phyloP scores from a whole-genome alignment of 1,140 invertebrate genomes.

The Meteorus sp. region DNA sequence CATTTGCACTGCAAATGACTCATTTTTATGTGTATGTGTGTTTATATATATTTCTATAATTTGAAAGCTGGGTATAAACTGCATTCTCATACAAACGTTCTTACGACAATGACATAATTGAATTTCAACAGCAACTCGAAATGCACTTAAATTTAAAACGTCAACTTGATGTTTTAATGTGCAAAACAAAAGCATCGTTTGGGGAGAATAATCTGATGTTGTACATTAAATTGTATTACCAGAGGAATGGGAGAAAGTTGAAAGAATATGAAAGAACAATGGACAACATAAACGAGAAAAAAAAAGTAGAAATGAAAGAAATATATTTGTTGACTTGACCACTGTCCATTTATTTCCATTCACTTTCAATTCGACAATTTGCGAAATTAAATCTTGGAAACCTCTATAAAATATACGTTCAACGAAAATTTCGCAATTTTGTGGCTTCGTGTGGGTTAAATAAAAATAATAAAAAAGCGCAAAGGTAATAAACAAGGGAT shows the following conservation, averaged over 20 bases:
- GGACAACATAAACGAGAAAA: conserved; percentile 2
- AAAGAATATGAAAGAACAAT: conserved; percentile 2
- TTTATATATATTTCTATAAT: no score
- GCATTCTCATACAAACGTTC: no score
- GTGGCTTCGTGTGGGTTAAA: conserved; percentile 21
- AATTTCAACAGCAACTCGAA: not conserved
- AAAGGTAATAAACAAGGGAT: no score
- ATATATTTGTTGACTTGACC: no score
- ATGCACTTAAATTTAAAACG: not conserved
- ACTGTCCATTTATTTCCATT: no score
- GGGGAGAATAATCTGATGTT: conserved; percentile 24
- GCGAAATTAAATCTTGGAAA: conserved; percentile 25
- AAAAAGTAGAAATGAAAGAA: not conserved
- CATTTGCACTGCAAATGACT: no score
- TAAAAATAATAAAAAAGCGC: conserved; percentile 3
- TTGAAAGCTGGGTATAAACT: not conserved
- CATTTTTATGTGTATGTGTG: no score
- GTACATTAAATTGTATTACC: conserved; percentile 3
- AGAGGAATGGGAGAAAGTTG: conserved; percentile 11
- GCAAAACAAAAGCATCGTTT: conserved; percentile 10
- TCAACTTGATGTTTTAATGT: conserved; percentile 10
- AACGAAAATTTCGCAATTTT: conserved; percentile 14
- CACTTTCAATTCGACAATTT: no score
- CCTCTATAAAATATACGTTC: conserved; percentile 22
- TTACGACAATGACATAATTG: no score